These are phyloP conservation scores for Microchrysa polita DNA, from an alignment of 2,888 invertebrate species.

Conservation along the genomic window DNA sequence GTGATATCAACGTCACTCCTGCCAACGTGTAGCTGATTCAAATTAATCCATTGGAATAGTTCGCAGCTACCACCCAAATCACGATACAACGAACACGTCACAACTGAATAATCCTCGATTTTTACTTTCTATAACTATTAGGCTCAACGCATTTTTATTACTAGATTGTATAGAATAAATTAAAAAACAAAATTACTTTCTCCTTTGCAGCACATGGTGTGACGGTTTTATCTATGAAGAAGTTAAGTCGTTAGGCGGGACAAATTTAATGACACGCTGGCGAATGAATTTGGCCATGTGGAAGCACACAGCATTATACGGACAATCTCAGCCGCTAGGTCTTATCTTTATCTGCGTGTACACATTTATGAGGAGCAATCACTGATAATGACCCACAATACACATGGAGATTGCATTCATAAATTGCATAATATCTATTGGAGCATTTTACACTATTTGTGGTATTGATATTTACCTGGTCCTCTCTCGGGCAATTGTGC, in stretches of 20 bases:
- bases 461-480: conserved; percentile 59
- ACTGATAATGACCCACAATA: conserved; percentile 18
- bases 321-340: not conserved
- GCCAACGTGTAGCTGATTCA: too few relatives aligned
- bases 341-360: too few relatives aligned
- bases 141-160: too few relatives aligned
- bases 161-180: not conserved
- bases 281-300: conserved; percentile 37
- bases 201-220: conserved; percentile 35
- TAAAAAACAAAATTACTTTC: conserved; percentile 33
- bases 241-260: conserved; percentile 19
- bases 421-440: conserved; percentile 9
- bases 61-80: not conserved
- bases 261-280: conserved; percentile 41
- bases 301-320: conserved; percentile 27
- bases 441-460: not conserved
- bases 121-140: too few relatives aligned
- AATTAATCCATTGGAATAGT: too few relatives aligned
- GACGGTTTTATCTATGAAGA: conserved; percentile 1
- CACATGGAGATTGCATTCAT: not conserved
- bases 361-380: conserved; percentile 3
- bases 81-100: not conserved
- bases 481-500: conserved; percentile 63
- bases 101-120: not conserved
- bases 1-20: too few relatives aligned